Conservation (phyloP, 2,113 vertebrate genomes). For the Passer domesticus region DNA sequence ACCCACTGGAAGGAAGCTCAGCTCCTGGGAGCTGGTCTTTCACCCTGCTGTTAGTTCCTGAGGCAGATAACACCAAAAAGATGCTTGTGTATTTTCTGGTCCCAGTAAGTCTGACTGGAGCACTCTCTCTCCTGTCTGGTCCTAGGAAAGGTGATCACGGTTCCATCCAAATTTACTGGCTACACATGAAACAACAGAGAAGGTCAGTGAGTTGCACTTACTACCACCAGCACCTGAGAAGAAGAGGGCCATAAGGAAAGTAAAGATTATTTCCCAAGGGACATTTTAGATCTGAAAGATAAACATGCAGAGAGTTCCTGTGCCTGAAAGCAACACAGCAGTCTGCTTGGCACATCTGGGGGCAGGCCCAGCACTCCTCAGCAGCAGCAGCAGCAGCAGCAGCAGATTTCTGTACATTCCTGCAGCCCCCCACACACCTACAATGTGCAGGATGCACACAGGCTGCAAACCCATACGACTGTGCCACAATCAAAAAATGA, state of each 20-base stretch:
- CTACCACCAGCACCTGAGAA: neutral
- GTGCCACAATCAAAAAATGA: neutral
- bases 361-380: neutral
- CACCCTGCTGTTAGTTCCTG: neutral
- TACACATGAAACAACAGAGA: neutral
- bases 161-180: neutral
- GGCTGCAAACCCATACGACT: neutral
- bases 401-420: neutral
- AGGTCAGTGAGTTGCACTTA: neutral
- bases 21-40: neutral
- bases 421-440: neutral
- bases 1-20: neutral
- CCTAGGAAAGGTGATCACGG: neutral
- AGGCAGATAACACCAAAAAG: neutral
- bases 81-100: neutral
- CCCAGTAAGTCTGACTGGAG: neutral
- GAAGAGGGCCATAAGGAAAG: neutral
- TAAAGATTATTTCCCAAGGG: neutral
- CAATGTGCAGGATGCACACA: rapidly evolving
- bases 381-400: neutral
- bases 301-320: neutral
- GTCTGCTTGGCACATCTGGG: rapidly evolving
- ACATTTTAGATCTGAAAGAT: neutral
- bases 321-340: neutral
- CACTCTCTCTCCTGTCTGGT: neutral